phyloP scores from a whole-genome alignment of 2,797 vertebrate species.

The Myripristis jacobus region DNA sequence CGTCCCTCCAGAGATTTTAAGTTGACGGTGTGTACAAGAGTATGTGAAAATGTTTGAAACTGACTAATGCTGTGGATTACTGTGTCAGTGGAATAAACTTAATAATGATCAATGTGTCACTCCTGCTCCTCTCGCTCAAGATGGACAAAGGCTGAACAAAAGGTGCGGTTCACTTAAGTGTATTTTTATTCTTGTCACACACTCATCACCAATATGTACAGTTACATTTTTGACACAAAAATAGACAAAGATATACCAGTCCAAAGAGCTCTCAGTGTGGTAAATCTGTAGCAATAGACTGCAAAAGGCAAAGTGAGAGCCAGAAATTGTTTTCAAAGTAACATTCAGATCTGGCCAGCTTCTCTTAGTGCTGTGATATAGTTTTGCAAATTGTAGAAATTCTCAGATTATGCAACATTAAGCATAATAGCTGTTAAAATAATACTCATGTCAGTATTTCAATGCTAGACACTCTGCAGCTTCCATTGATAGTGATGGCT shows the following conservation, averaged over 20 bases:
- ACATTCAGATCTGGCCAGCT: slow-evolving; percentile 9
- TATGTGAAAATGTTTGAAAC: slow-evolving; percentile 1
- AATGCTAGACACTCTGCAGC: not conserved
- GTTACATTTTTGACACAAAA: slow-evolving; percentile 52
- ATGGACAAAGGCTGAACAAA: slow-evolving; percentile 6
- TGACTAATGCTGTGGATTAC: slow-evolving; percentile 17
- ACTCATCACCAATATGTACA: slow-evolving; percentile 55
- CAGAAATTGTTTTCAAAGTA: slow-evolving; percentile 17
- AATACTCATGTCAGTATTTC: not conserved
- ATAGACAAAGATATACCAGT: slow-evolving; percentile 18
- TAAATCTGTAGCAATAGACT: not conserved
- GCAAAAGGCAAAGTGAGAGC: slow-evolving; percentile 22
- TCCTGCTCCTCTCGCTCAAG: not conserved
- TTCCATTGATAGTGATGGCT: slow-evolving; percentile 6
- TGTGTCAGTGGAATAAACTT: slow-evolving; percentile 58
- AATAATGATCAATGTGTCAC: slow-evolving; percentile 3
- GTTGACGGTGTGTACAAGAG: slow-evolving; percentile 13
- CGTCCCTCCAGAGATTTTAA: not conserved
- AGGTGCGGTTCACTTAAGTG: not conserved
- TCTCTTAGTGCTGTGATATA: not conserved
- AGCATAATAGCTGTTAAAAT: not conserved
- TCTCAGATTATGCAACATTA: not conserved
- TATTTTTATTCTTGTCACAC: slow-evolving; percentile 57
- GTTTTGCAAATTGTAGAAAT: not conserved
- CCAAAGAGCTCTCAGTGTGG: slow-evolving; percentile 6